Percentiles rank a stretch among this genome's conserved stretches.
Conservation (phyloP, 2,888 invertebrate genomes). For the Perizoma flavofasciatum region DNA sequence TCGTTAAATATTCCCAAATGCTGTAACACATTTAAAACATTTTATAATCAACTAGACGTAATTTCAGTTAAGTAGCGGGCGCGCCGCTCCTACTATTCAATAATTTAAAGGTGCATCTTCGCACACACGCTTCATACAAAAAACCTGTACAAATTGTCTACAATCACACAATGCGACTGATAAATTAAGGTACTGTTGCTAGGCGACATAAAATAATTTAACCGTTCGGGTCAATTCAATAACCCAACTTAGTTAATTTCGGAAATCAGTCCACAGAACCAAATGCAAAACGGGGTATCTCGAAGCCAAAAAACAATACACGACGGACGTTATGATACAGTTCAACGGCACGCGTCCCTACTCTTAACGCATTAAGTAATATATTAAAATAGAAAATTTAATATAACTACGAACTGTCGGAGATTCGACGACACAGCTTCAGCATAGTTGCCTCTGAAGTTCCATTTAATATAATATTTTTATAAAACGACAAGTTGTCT, state of each 20-base stretch:
- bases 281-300: conserved; percentile 49
- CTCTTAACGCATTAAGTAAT: conserved; percentile 65
- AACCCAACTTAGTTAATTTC: conserved; percentile 35
- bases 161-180: conserved; percentile 46
- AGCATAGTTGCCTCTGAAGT: conserved; percentile 55
- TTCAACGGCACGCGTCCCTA: conserved; percentile 67
- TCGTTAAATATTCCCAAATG: conserved; percentile 84
- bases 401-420: conserved; percentile 72
- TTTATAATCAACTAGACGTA: conserved; percentile 81
- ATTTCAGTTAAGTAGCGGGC: conserved; percentile 66
- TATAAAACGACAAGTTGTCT: conserved; percentile 72
- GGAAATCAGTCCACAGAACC: conserved; percentile 50
- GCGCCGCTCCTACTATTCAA: conserved; percentile 58
- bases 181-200: conserved; percentile 55
- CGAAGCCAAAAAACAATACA: conserved; percentile 49
- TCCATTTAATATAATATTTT: conserved; percentile 47
- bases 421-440: conserved; percentile 73
- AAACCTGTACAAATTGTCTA: conserved; percentile 65
- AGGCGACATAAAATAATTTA: conserved; percentile 69
- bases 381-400: conserved; percentile 83
- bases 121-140: conserved; percentile 37
- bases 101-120: conserved; percentile 56
- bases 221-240: conserved; percentile 52
- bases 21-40: conserved; percentile 83
- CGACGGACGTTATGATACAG: conserved; percentile 62